Evolutionary conservation across 2,797 vertebrate genomes (phyloP).

Genomic region (Acanthurus leucopareius): DNA sequence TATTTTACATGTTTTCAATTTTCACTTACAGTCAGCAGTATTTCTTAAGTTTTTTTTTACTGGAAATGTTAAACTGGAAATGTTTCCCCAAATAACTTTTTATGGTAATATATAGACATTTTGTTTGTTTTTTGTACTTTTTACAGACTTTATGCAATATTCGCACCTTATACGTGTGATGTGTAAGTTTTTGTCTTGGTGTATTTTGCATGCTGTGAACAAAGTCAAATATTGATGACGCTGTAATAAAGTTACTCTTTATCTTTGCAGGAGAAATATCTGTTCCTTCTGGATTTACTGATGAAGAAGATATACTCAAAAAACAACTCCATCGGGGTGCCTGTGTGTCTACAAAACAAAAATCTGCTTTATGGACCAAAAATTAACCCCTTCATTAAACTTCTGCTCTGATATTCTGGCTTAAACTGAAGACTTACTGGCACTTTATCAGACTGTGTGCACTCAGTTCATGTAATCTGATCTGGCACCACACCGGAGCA

Average conservation of each 20-base stretch:
- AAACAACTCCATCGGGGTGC: background rate
- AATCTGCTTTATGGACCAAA: conserved; percentile 39
- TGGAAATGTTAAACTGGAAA: background rate
- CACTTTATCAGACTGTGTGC: conserved; percentile 2
- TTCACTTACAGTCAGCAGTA: background rate
- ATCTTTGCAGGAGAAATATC: conserved; percentile 75
- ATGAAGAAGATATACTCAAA: conserved; percentile 34
- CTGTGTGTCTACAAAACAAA: conserved; percentile 19
- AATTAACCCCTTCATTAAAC: background rate
- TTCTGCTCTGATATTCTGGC: background rate
- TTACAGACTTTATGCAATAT: background rate
- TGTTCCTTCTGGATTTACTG: conserved; percentile 75
- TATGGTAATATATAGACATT: background rate
- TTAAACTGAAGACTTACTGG: background rate
- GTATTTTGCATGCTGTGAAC: conserved; percentile 15
- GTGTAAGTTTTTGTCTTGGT: conserved; percentile 29
- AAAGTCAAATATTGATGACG: conserved; percentile 36
- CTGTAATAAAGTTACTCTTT: conserved; percentile 42
- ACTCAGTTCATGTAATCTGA: conserved; percentile 32
- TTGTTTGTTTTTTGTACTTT: background rate
- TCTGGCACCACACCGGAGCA: conserved; percentile 21
- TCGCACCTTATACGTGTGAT: background rate
- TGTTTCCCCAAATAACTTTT: background rate
- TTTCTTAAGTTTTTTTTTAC: background rate
- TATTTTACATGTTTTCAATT: no score